Evolutionary conservation across 2,797 vertebrate species (phyloP).

Genomic region (Syngnathus acus): DNA sequence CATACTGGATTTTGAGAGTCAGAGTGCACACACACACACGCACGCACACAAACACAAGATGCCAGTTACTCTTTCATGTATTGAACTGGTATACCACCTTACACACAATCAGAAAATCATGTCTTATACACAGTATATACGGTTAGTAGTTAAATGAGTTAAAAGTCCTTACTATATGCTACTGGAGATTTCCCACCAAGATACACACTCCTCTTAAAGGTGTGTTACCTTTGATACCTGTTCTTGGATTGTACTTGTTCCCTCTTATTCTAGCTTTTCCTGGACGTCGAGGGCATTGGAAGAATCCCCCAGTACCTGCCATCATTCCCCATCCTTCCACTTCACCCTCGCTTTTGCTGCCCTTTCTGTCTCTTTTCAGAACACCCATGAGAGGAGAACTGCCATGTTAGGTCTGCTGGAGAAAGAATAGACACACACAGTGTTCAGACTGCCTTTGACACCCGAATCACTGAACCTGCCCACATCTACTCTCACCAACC

Average conservation of each 20-base stretch:
- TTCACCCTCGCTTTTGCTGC: slow-evolving; percentile 24
- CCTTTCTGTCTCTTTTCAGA: slow-evolving; percentile 55
- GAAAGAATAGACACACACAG: slow-evolving; percentile 61
- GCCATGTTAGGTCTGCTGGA: slow-evolving; percentile 69
- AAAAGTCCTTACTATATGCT: not conserved
- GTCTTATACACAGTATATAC: not conserved
- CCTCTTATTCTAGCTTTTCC: slow-evolving; percentile 40
- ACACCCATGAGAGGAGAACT: slow-evolving; percentile 61
- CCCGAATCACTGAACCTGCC: slow-evolving; percentile 65
- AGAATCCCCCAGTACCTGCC: slow-evolving; percentile 65
- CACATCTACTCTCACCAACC: slow-evolving; percentile 59
- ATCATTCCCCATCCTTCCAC: slow-evolving; percentile 24
- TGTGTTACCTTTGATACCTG: slow-evolving; percentile 25
- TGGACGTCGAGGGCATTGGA: slow-evolving; percentile 66
- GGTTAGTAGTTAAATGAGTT: not conserved
- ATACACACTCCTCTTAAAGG: slow-evolving; percentile 12
- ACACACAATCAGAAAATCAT: slow-evolving; percentile 3
- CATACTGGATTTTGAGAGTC: slow-evolving; percentile 27
- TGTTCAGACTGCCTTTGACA: slow-evolving; percentile 59
- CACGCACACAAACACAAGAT: slow-evolving; percentile 5
- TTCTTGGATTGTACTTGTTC: slow-evolving; percentile 36
- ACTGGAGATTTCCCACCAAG: slow-evolving; percentile 2
- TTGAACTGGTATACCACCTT: not conserved
- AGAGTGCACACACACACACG: slow-evolving; percentile 8
- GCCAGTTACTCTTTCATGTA: slow-evolving; percentile 6